Evolutionary conservation across 2,888 invertebrate species (phyloP).

Genomic region (Gisinianus flammeolus): DNA sequence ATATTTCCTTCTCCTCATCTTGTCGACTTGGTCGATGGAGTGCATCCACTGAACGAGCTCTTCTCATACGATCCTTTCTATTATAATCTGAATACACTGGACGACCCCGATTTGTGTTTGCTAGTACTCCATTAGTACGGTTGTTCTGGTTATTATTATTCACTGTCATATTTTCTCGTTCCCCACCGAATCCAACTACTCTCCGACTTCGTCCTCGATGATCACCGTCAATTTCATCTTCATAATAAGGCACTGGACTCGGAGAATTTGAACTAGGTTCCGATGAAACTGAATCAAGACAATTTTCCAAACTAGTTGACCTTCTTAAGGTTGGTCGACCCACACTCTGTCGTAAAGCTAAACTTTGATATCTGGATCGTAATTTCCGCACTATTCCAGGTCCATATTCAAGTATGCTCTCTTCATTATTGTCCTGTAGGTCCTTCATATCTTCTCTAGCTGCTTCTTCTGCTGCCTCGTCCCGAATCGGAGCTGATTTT

Average conservation of each 20-base stretch:
- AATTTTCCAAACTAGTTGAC: conserved; percentile 83
- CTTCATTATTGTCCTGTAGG: conserved; percentile 45
- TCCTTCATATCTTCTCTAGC: conserved; percentile 47
- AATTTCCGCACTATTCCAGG: conserved; percentile 89
- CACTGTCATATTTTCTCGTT: conserved; percentile 8
- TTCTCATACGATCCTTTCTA: conserved; percentile 71
- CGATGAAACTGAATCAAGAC: conserved; percentile 71
- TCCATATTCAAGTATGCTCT: conserved; percentile 68
- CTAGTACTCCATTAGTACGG: not conserved
- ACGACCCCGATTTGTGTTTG: conserved; percentile 58
- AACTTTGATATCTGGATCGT: conserved; percentile 83
- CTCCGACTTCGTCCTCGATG: not conserved
- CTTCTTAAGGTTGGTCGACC: conserved; percentile 76
- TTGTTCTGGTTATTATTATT: conserved; percentile 22
- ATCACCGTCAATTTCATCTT: conserved; percentile 25
- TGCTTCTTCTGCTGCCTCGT: conserved; percentile 45
- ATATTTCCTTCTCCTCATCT: conserved; percentile 54
- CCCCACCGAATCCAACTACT: not conserved
- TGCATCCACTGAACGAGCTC: conserved; percentile 85
- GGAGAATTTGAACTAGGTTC: conserved; percentile 20
- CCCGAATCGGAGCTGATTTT: conserved; percentile 52
- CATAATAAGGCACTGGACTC: conserved; percentile 37
- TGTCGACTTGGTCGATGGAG: conserved; percentile 62
- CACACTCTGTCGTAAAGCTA: conserved; percentile 74
- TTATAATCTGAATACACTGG: conserved; percentile 44